Evolutionary conservation across 2,888 invertebrate species (phyloP), one percentile per base, ranked within the genome.

Genomic region (Andrena minutula): DNA sequence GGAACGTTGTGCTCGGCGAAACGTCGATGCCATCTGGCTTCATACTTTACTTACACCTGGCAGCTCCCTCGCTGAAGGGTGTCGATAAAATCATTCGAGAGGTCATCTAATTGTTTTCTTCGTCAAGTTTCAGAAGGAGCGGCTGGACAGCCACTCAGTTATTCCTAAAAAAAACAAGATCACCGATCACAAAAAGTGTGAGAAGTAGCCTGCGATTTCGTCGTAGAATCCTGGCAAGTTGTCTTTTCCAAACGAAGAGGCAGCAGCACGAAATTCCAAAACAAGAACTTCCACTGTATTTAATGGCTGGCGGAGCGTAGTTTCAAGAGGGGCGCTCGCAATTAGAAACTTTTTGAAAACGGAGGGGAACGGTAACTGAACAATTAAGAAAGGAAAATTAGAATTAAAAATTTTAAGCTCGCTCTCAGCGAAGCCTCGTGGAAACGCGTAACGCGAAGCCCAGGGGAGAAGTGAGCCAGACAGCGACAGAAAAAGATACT

Each of bases 61-160:
- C 65, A 70, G 56, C 63, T 61, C 63, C 30, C 20, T 61, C 26
- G 28, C 65, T 56, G 75, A 65, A 51, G 72, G 73, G 75, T 79
- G 83, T 82, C 85, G 85, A 87, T 83, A 87, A 82, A 84, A 87
- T 87, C 80, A 79, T 83, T 76, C 70, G 74, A 82, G 74, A 71
- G 87, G 85, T 77, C 85, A 88, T 85, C 83, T 87, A 87, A 87
- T 87, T 87, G 85, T 82, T 87, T 83, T 63, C 85, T 63, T 71
- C 75, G 63, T 64, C 56, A 75, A 82, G 63, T 49, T 76, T 64
- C 64, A n/a, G 30, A 51, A 63, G 66, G 61, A 41, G 58, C 47
- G 74, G 68, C 77, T 76, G 73, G 75, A 66, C 75, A 63, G 20
- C 71, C 23, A 16, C 65, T 35, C 20, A 23, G 47, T 64, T 66